Base-by-base conservation (phyloP, 2,888 invertebrate genomes). In the Patella pellucida region DNA sequence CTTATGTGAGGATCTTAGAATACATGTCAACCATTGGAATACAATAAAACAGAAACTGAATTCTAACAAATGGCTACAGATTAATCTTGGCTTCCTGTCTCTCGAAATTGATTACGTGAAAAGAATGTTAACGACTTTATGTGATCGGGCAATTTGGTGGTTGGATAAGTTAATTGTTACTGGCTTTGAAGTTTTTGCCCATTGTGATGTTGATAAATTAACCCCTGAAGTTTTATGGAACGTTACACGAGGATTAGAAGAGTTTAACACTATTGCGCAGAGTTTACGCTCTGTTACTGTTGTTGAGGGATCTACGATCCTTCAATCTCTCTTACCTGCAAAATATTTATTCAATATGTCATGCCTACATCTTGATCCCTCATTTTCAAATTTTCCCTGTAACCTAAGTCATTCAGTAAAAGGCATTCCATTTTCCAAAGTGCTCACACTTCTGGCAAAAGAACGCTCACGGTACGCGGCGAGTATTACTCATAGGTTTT, bases 181-280 rank as follows among this genome's bases (percentile, higher is more conserved):
- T 67, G 90, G 91, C 12, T 83, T 91, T 67, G 86, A 87, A 74
- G 90, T 91, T 27, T 85, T 90, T 73, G 89, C 90, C 51, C 90
- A 90, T 78, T 86, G 89, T 69, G 88, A 89, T 75, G 77, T 88
- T 16, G 86, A 87, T 3, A 83, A 81, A 11, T 74, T 89, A 27
- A 87, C 87, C 2, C 87, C 88, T 52, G 89, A 90, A 76, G 84
- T 88, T 73, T 81, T 90, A 69, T 90, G 90, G 89, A 88, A 87
- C 73, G 86, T 90, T 68, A 86, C 88, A 5, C 82, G 90, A 5
- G 91, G 90, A 16, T 77, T 91, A 15, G 91, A 91, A 78, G 90
- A 90, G 70, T 89, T 88, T 76, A 90, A 90, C 78, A 85, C 84
- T 73, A 86, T 90, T 41, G 83, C 88, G n/a, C 82, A 81, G 56